A percentile compares a stretch with the other conserved stretches of the same genome.
These are phyloP conservation scores for Acanthornis magna DNA, from an alignment of 2,797 vertebrate genomes.

Conservation along the genomic window DNA sequence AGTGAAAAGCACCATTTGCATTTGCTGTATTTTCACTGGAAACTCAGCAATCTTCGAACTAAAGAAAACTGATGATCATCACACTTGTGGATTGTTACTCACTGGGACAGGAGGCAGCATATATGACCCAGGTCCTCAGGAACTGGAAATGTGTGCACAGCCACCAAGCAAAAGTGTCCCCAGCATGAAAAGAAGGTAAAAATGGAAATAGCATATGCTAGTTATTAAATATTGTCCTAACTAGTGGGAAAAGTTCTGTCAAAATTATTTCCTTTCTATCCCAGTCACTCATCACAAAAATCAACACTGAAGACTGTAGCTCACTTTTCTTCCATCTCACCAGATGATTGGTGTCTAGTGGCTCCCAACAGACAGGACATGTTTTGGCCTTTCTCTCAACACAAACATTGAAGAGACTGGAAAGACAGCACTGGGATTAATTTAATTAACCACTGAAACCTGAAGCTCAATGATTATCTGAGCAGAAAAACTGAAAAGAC, in stretches of 20 bases:
- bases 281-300: background rate
- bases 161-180: background rate
- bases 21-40: background rate
- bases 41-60: background rate
- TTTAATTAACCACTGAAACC: constrained; percentile 11
- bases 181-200: background rate
- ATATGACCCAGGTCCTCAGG: background rate
- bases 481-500: background rate
- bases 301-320: background rate
- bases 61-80: background rate
- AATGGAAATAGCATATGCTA: background rate
- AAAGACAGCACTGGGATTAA: background rate
- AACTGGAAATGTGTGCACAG: background rate
- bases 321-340: background rate
- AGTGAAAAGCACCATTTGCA: background rate
- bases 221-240: background rate
- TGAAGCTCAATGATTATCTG: background rate
- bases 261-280: background rate
- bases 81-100: background rate
- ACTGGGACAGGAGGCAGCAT: background rate
- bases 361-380: background rate
- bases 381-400: background rate
- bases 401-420: background rate
- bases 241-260: background rate
- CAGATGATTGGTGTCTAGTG: background rate